Evolutionary conservation across 2,888 invertebrate species (phyloP), one percentile per base, ranked within the genome.

Genomic region (Eupelmus urozonus): DNA sequence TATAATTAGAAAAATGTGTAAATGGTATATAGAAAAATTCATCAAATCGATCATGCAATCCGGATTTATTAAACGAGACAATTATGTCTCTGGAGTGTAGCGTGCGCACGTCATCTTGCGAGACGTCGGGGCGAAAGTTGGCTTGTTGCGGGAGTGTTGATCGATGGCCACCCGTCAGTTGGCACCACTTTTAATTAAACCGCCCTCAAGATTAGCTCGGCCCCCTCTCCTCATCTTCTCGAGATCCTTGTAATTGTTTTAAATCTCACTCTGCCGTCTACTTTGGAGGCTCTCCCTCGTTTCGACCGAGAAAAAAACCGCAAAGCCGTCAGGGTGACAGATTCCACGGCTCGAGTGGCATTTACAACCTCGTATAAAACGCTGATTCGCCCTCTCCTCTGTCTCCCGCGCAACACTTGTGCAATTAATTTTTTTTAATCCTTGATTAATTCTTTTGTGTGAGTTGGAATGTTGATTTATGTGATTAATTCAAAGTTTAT

Each of bases 151-250:
- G 40, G 84, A 84, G 85, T 86, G 88, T 89, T 89, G 89, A 89
- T 89, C 89, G 89, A 89, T 89, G 87, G 88, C 87, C 86, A 87
- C 88, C 88, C 89, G 88, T 89, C 89, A 88, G 89, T 89, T 89
- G 89, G 89, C 87, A 88, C 85, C 87, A 88, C 89, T 89, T 89
- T 89, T 89, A 89, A 89, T 89, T 89, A 89, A 89, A 89, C 85
- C 88, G 81, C 89, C 89, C 89, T 88, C 88, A 87, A 89, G 89
- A 89, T 89, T 89, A 89, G 89, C 87, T 87, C 87, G 85, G 85
- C 85, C 84, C 66, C 70, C 79, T 78, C 74, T 70, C 69, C 80
- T 79, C 75, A 69, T 70, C 81, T 74, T 80, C 82, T 27, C 49
- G 49, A 67, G 76, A 79, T 86, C 85, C 87, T 86, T 88, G 87